Evolutionary conservation across 2,113 vertebrate species (phyloP), one percentile per base, ranked within the genome.

Genomic region (Xiphophorus maculatus): DNA sequence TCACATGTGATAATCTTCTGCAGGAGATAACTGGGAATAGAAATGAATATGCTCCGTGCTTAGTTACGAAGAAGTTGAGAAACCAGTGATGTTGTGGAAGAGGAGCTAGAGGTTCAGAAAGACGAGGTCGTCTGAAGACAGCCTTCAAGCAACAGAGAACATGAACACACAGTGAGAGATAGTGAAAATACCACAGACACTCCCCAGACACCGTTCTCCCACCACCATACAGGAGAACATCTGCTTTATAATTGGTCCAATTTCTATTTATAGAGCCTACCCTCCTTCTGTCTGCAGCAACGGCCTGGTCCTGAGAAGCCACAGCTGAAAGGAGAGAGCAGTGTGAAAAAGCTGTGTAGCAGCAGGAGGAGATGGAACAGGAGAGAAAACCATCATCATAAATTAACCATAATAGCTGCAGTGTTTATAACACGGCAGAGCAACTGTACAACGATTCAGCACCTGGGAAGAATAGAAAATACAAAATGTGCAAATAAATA

Each of bases 241-340:
- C 86, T 90, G 89, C 87, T 91, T 89, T 87, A 89, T 92, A 90
- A 93, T 93, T 93, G 91, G 91, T 86, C 86, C 84, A 90, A 70
- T 88, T 85, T 91, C 90, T 93, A 92, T 93, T 93, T 92, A 93
- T 94, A 94, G 92, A 87, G 42, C 40, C 29, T 87, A 89, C 80
- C 87, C 83, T 87, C 80, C 83, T 89, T 88, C 83, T 91, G 86
- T 88, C 88, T 90, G 85, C 83, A 89, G 71, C 40, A 74, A 80
- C 87, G 88, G 85, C 78, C 85, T 0, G 64, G 79, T 90, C 82
- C 85, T 79, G 78, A 85, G 76, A 84, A 90, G 87, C 83, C 81
- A 82, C 83, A 82, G 87, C 83, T 77, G 79, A 85, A 58, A 84
- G 72, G 66, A 65, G 54, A 69, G 35, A 62, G 33, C 37, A 67